A percentile compares a stretch with the other conserved stretches of the same genome.
These are phyloP conservation scores for Pteropus rufus DNA, from an alignment of 2,797 vertebrate genomes.

Conservation along the genomic window DNA sequence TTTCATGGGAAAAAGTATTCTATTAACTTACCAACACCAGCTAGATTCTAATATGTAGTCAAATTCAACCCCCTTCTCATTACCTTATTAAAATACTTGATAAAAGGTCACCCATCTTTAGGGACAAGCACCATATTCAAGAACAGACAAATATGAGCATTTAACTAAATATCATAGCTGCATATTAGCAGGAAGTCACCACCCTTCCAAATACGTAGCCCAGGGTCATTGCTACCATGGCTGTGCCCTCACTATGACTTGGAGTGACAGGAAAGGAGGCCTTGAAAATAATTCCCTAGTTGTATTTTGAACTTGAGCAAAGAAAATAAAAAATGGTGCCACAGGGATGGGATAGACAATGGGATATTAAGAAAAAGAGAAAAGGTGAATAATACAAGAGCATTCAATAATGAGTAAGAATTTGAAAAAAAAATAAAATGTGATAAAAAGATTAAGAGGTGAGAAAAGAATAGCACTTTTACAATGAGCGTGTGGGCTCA, in stretches of 20 bases:
- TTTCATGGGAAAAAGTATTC: neutral
- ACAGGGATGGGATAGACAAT: neutral
- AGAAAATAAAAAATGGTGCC: neutral
- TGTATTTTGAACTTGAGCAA: neutral
- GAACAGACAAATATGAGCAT: neutral
- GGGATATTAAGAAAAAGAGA: neutral
- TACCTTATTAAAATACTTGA: constrained; percentile 5
- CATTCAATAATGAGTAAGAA: neutral
- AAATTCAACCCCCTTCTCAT: neutral
- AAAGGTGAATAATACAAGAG: neutral
- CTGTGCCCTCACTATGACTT: neutral
- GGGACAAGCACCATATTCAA: neutral
- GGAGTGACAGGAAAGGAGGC: neutral
- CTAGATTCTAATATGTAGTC: neutral
- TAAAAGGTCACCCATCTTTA: neutral
- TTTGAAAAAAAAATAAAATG: neutral
- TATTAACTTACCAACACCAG: neutral
- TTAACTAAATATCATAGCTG: neutral
- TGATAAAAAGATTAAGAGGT: neutral
- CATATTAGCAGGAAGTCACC: neutral
- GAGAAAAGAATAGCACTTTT: neutral
- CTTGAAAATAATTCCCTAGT: neutral
- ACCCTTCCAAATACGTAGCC: neutral
- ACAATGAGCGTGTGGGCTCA: neutral
- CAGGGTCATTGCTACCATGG: neutral